Base-by-base conservation (phyloP, 1,140 invertebrate genomes). In the Dolichoris vasculosae region DNA sequence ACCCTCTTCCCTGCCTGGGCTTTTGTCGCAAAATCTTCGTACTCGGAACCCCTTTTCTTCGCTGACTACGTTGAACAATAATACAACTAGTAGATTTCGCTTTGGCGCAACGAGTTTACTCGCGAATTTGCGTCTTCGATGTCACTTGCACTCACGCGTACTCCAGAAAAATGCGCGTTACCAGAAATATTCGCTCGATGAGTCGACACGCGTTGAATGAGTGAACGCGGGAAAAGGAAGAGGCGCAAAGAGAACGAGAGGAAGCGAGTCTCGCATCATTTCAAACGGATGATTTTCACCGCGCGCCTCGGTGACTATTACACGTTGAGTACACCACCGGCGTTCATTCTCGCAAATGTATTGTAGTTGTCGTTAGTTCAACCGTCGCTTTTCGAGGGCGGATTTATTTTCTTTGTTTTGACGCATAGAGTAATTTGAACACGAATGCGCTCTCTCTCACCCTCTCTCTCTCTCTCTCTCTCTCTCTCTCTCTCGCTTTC, bases 361-460 rank as follows among this genome's bases (percentile, higher is more conserved):
- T 69, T 82, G 79, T 46, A 64, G 63, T 35, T 71, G 35, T 13
- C 40, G 73, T 76, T 46, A 40, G 71, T 51, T 67, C 75, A 83
- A 67, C 82, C 51, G 82, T 64, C 71, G 30, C 40, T 77, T 77
- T 83, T 77, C 51, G 63, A 79, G 63, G 35, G 64, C 35, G 30
- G 55, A 78, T 84, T 84, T 84, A 84, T 79, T 79, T 79, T 40
- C 76, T 84, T 84, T 84, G 83, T 84, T 84, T 84, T 84, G 83
- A 84, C 76, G 76, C 32, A 43, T 78, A 20, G 11, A 38, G 51
- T 71, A 75, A 64, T 76, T 63, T 75, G 46, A 40, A 55, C 51
- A 26, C 40, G 23, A 35, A n/a, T n/a, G n/a, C n/a, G n/a, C n/a
- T n/a, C 51, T 30, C 0, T 26, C 40, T 13, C 30, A n/a, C 32